Conservation (phyloP, 2,113 vertebrate species). For the Colaptes auratus region DNA sequence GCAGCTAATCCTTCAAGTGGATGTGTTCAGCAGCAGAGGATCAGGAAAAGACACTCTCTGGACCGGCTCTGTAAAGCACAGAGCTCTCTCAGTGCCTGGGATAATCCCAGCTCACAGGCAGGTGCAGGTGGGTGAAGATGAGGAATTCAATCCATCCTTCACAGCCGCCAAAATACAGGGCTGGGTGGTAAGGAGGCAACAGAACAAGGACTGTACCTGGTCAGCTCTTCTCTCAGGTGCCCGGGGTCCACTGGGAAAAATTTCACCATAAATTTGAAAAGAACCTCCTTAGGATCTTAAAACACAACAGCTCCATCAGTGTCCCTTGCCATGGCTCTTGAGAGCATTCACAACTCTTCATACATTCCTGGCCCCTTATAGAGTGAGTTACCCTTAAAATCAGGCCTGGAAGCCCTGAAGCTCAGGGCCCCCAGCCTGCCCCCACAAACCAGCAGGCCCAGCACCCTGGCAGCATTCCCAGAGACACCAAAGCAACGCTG, state of each 20-base stretch:
- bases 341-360: constrained; percentile 67
- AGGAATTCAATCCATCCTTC: background rate
- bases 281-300: constrained; percentile 88
- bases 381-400: background rate
- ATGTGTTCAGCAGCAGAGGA: background rate
- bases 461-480: background rate
- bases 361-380: background rate
- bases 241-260: constrained; percentile 97
- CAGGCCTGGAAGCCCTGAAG: background rate
- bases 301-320: constrained; percentile 83
- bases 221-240: constrained; percentile 91
- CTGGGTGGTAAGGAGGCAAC: background rate
- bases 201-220: constrained; percentile 82
- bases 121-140: background rate
- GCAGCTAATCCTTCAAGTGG: background rate
- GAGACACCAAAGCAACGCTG: background rate
- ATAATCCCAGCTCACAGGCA: background rate
- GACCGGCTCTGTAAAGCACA: background rate
- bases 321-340: constrained; percentile 63
- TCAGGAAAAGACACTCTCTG: background rate
- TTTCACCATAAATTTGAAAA: constrained; percentile 98
- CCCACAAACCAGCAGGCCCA: too few species aligned
- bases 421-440: background rate
- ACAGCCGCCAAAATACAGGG: background rate
- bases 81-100: background rate